A percentile compares a stretch with the other conserved stretches of the same genome.
These are phyloP conservation scores for Rhyacichthys aspro DNA, from an alignment of 2,797 vertebrate genomes.

Conservation along the genomic window DNA sequence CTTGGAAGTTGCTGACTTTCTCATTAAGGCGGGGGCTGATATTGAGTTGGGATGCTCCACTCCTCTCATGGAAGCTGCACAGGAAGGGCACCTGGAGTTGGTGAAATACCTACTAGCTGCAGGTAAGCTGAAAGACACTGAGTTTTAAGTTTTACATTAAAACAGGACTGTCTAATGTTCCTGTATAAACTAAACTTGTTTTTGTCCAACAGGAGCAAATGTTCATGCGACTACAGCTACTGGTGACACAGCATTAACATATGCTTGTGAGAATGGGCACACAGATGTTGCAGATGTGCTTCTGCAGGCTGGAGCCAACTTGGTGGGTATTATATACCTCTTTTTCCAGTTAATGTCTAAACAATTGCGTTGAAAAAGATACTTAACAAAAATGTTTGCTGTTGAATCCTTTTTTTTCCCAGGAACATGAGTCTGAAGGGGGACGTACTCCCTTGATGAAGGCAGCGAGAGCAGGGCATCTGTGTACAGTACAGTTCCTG, in stretches of 20 bases:
- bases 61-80: conserved; percentile 98
- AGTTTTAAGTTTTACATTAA: neutral
- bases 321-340: conserved; percentile 79
- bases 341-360: neutral
- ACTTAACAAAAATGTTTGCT: neutral
- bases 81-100: conserved; percentile 97
- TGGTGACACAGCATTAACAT: conserved; percentile 96
- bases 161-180: neutral
- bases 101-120: conserved; percentile 97
- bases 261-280: conserved; percentile 98
- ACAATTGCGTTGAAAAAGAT: neutral
- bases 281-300: conserved; percentile 98
- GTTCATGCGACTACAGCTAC: conserved; percentile 98
- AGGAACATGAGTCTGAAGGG: conserved; percentile 99
- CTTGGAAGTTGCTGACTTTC: conserved; percentile 97
- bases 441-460: conserved; percentile 99
- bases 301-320: conserved; percentile 95
- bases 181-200: conserved; percentile 12
- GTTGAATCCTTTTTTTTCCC: conserved; percentile 30
- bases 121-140: conserved; percentile 74
- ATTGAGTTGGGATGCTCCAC: conserved; percentile 98
- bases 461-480: conserved; percentile 96
- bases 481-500: conserved; percentile 98
- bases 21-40: conserved; percentile 97
- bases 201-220: conserved; percentile 86